phyloP scores from a whole-genome alignment of 2,888 invertebrate genomes.

The Troglohyphantes excavatus region DNA sequence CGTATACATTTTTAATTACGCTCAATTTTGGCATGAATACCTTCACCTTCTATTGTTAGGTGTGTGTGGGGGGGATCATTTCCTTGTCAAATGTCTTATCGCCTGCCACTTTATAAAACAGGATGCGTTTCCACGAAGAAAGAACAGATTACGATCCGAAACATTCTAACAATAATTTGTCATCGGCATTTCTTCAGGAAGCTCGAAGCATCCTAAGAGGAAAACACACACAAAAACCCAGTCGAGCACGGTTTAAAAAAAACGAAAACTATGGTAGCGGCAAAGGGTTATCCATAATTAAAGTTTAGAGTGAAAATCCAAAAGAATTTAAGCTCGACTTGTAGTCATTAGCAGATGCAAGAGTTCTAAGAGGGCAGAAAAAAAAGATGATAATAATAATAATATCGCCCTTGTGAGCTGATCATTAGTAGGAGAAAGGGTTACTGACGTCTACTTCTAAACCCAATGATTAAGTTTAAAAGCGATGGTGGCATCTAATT shows the following conservation, averaged over 20 bases:
- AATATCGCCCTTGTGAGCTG: slow-evolving; percentile 65
- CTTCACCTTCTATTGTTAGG: no score
- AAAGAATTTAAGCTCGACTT: slow-evolving; percentile 60
- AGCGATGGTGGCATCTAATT: slow-evolving; percentile 78
- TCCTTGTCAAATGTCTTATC: slow-evolving; percentile 31
- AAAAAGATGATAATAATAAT: slow-evolving; percentile 70
- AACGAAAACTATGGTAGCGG: slow-evolving; percentile 9
- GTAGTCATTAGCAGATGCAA: slow-evolving; percentile 56
- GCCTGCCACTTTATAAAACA: slow-evolving; percentile 35
- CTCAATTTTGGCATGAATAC: no score
- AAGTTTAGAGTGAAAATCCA: slow-evolving; percentile 68
- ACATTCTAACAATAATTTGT: slow-evolving; percentile 55
- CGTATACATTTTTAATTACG: no score
- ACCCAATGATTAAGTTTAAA: slow-evolving; percentile 77
- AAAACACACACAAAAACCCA: slow-evolving; percentile 35
- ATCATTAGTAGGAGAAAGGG: slow-evolving; percentile 76
- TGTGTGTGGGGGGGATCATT: no score
- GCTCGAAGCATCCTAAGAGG: slow-evolving; percentile 38
- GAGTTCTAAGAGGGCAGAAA: slow-evolving; percentile 43
- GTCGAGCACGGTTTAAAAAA: slow-evolving; percentile 1
- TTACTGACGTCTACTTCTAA: slow-evolving; percentile 69
- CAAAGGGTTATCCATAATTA: slow-evolving; percentile 60
- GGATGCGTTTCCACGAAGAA: slow-evolving; percentile 30
- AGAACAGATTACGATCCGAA: background rate
- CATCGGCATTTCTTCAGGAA: background rate